Base-by-base conservation (phyloP, 2,797 vertebrate species). In the Anniella stebbinsi region DNA sequence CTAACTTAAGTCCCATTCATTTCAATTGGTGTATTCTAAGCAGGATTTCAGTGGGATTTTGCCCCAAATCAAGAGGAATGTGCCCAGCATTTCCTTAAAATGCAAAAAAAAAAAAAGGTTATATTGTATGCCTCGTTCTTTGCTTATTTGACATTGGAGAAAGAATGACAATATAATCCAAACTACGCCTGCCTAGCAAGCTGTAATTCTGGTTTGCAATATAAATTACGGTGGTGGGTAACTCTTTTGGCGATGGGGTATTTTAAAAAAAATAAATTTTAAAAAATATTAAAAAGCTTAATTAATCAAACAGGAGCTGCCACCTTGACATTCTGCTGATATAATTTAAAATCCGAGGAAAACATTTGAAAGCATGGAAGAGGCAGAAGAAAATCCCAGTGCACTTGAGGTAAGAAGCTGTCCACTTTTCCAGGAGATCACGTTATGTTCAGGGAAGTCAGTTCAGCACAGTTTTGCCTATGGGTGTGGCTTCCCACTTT, bases 251-350 rank as follows among this genome's bases (percentile, higher is more conserved):
- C 10, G 54, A 23, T 85, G n/a, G 36, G 18, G 28, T 72, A 18
- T 72, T 21, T 82, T 30, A 45, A 45, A 3, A 45, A 45, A 45
- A 45, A 45, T 12, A 28, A n/a, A n/a, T 72, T 66, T n/a, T n/a
- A 36, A 70, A n/a, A 54, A 6, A 45, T 80, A 80, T 45, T 25
- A 87, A 88, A 92, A 83, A 88, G 66, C 84, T 73, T 92, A 87
- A 83, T 92, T 89, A 78, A 92, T 92, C 84, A 87, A 92, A 92
- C 91, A 92, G 91, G 91, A 92, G 75, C 88, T 54, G 84, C 88
- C 66, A 87, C 88, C 91, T 87, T 89, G 72, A 76, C 84, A 73
- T 72, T 87, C 91, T 66, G 88, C 91, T 78, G 91, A 11, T 87
- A 82, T 92, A 92, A 86, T 84, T 87, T 92, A 87, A 54, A 87